Percentiles rank a stretch among this genome's conserved stretches.
These are phyloP conservation scores for Trichechus manatus DNA, from an alignment of 2,113 vertebrate species.

Conservation along the genomic window DNA sequence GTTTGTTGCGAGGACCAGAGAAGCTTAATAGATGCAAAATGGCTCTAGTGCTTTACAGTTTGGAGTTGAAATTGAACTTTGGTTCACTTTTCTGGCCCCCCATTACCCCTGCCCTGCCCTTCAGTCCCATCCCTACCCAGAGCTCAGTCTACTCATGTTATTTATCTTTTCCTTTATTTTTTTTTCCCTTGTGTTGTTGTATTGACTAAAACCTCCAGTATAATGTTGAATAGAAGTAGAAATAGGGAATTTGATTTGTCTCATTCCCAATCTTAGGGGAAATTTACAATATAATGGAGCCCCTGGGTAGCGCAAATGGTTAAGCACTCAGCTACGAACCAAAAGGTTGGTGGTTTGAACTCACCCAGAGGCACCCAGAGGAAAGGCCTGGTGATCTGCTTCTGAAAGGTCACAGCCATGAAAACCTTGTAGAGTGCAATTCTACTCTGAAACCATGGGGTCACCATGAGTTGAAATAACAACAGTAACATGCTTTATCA, in stretches of 20 bases:
- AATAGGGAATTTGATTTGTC: background rate
- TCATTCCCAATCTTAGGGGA: background rate
- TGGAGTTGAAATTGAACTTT: conserved; percentile 17
- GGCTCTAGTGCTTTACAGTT: conserved; percentile 15
- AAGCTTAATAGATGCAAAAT: background rate
- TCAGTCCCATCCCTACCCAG: background rate
- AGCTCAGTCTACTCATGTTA: background rate
- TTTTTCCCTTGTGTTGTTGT: background rate
- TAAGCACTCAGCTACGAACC: too few relatives aligned
- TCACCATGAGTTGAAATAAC: too few relatives aligned
- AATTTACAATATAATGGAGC: background rate
- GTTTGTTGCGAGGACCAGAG: conserved; percentile 10
- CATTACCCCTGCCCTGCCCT: background rate
- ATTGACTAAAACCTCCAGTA: background rate
- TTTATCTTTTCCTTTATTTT: background rate
- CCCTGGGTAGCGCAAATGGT: too few relatives aligned
- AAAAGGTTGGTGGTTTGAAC: too few relatives aligned
- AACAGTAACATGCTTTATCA: background rate
- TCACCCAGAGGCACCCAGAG: too few relatives aligned
- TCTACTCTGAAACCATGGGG: background rate
- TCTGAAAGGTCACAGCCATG: too few relatives aligned
- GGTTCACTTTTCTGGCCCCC: background rate
- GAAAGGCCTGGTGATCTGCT: too few relatives aligned
- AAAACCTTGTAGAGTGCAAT: background rate
- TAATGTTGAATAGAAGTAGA: too few relatives aligned